These are phyloP conservation scores for Rynchops niger DNA, from an alignment of 2,113 vertebrate species.

Conservation along the genomic window DNA sequence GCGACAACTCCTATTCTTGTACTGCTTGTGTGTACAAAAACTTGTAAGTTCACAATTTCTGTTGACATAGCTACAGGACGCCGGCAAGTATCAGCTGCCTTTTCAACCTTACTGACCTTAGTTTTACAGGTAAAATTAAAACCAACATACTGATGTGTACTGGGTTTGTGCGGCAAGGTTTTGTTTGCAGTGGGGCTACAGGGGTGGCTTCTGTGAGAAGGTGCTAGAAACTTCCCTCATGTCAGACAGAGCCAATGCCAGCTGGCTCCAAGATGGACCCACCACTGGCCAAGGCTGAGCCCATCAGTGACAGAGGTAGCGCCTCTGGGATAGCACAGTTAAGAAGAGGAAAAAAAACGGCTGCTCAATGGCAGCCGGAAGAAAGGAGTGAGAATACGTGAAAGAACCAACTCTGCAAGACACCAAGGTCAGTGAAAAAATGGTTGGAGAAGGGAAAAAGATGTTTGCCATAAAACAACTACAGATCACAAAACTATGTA, in stretches of 20 bases:
- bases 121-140: background rate
- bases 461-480: background rate
- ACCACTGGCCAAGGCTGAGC: rapidly evolving
- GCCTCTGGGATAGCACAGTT: background rate
- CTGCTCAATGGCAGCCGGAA: background rate
- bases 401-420: background rate
- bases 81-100: background rate
- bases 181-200: rapidly evolving
- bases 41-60: background rate
- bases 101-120: background rate
- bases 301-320: rapidly evolving
- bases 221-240: background rate
- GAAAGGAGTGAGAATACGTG: background rate
- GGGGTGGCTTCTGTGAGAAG: background rate
- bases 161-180: background rate
- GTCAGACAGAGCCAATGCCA: rapidly evolving
- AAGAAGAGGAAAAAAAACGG: background rate
- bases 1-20: background rate
- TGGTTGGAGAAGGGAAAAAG: background rate
- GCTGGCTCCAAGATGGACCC: rapidly evolving
- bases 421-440: background rate
- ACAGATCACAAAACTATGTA: background rate
- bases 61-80: background rate
- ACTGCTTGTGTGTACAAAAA: background rate
- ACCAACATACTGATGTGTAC: background rate